These are phyloP conservation scores for Pangasius larnaudii DNA, from an alignment of 2,797 vertebrate genomes.

Conservation along the genomic window DNA sequence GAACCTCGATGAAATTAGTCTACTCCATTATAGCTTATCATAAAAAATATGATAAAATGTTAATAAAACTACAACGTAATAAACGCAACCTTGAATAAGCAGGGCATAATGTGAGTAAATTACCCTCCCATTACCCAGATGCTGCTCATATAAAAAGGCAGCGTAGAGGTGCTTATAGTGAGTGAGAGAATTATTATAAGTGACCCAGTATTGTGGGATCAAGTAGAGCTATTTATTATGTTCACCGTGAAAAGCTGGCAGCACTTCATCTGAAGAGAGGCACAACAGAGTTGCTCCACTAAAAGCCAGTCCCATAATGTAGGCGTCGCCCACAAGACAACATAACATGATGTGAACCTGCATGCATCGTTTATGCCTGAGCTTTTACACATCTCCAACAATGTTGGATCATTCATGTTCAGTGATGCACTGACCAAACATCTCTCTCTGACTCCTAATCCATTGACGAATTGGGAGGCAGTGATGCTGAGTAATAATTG, in stretches of 20 bases:
- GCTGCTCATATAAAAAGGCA: slow-evolving; percentile 27
- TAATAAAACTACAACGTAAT: slow-evolving; percentile 25
- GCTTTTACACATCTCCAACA: slow-evolving; percentile 10
- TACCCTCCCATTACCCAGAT: slow-evolving; percentile 41
- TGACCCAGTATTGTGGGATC: slow-evolving; percentile 41
- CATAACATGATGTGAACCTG: neutral
- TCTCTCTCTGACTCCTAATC: slow-evolving; percentile 46
- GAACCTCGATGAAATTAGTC: neutral
- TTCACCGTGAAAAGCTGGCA: slow-evolving; percentile 27
- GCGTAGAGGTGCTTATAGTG: slow-evolving; percentile 12
- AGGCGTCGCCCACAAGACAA: slow-evolving; percentile 19
- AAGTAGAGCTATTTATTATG: slow-evolving; percentile 52
- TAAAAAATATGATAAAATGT: slow-evolving; percentile 18
- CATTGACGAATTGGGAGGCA: slow-evolving; percentile 37
- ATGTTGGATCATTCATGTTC: slow-evolving; percentile 45
- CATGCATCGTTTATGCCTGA: slow-evolving; percentile 3
- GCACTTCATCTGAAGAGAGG: slow-evolving; percentile 42
- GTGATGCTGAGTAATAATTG: slow-evolving; percentile 53
- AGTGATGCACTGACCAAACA: slow-evolving; percentile 45
- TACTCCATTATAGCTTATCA: slow-evolving; percentile 12
- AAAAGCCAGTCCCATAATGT: slow-evolving; percentile 13
- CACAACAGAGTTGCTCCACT: slow-evolving; percentile 17
- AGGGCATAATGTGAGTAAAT: slow-evolving; percentile 39
- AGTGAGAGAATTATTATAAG: slow-evolving; percentile 47
- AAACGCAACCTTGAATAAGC: slow-evolving; percentile 35